Conservation (phyloP, 1,140 invertebrate species). For the Dendroctonus valens region DNA sequence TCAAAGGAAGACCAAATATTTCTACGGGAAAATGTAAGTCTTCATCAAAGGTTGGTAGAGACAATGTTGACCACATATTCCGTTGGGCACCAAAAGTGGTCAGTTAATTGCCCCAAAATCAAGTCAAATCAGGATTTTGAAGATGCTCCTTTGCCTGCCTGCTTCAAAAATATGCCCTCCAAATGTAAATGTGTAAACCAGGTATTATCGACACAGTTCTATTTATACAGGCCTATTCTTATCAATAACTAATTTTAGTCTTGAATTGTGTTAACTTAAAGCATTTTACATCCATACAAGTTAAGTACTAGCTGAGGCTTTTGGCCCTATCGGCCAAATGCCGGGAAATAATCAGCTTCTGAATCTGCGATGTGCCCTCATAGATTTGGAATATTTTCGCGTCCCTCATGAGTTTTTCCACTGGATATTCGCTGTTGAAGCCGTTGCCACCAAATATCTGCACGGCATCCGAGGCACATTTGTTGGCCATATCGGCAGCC, state of each 20-base stretch:
- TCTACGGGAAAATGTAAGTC: conserved; percentile 29
- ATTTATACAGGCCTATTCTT: no score
- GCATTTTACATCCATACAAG: no score
- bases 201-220: no score
- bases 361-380: conserved; percentile 96
- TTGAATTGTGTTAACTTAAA: no score
- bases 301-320: not conserved
- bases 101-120: no score
- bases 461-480: conserved; percentile 93
- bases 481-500: conserved; percentile 92
- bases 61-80: no score
- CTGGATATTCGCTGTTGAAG: conserved; percentile 98
- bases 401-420: conserved; percentile 98
- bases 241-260: no score
- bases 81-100: no score
- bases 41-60: no score
- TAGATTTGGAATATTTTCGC: conserved; percentile 99
- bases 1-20: conserved; percentile 16
- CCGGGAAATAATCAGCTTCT: conserved; percentile 91
- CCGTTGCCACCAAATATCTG: conserved; percentile 92
- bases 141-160: no score
- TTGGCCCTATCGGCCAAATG: conserved; percentile 67
- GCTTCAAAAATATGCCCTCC: not conserved
- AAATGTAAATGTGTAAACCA: no score
- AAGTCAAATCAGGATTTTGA: no score